A percentile compares a stretch with the other conserved stretches of the same genome.
Evolutionary conservation across 2,797 vertebrate species (phyloP).

Genomic region (Rhynchotus rufescens): DNA sequence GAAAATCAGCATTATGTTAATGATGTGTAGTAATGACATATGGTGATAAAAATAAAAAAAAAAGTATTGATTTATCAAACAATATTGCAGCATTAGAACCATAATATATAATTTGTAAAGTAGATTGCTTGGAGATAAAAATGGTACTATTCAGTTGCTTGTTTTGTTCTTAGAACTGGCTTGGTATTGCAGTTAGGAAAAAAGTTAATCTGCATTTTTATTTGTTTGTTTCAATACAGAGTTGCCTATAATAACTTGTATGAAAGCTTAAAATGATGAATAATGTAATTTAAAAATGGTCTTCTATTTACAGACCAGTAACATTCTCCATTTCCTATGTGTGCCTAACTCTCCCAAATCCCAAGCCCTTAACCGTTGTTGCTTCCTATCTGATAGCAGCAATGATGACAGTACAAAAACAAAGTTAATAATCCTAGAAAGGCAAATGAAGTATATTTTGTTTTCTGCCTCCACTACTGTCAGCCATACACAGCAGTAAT

Average conservation of each 20-base stretch:
- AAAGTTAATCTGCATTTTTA: neutral
- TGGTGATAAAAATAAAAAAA: neutral
- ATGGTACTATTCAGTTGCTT: accelerated
- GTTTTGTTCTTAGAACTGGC: neutral
- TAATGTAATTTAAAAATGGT: neutral
- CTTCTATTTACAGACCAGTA: neutral
- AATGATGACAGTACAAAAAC: neutral
- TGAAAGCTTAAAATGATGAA: neutral
- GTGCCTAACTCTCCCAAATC: neutral
- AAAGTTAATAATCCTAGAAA: neutral
- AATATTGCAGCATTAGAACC: neutral
- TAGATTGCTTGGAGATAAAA: neutral
- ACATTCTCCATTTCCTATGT: neutral
- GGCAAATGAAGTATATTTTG: neutral
- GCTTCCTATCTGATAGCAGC: neutral
- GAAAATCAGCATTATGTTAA: neutral
- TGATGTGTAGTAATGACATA: neutral
- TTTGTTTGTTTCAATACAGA: neutral
- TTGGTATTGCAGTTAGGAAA: neutral
- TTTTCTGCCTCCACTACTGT: neutral
- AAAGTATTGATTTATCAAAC: neutral
- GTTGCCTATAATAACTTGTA: neutral
- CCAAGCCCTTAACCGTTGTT: neutral
- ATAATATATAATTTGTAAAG: neutral
- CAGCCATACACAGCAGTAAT: neutral